Base-by-base conservation (phyloP, 2,113 vertebrate genomes). In the Coptodon bakossiorum region DNA sequence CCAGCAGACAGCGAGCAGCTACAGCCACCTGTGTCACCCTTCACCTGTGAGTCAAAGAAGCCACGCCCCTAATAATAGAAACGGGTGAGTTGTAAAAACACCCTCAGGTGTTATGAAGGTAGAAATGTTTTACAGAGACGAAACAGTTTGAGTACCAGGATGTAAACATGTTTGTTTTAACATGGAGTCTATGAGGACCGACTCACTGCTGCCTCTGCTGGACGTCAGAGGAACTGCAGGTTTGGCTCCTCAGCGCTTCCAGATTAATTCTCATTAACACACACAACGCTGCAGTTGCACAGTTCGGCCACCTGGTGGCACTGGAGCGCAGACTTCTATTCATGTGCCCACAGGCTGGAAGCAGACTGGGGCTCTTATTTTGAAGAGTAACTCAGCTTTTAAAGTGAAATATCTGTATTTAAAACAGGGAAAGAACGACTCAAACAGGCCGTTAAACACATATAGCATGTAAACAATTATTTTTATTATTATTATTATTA, bases 241-340 rank as follows among this genome's bases (percentile, higher is more conserved):
- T 40, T 13, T 68, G 63, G 11, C n/a, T 19, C 11, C 16, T 71
- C 0, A 3, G 36, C 0, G 36, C n/a, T 24, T 43, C n/a, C 66
- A 71, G n/a, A 43, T 71, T 43, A 71, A 43, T 16, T n/a, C 36
- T 14, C 2, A 71, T 43, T 43, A 73, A 27, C 13, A 5, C 36
- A 40, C 38, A 1, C 68, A 7, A 4, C 1, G 31, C 27, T 68
- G 84, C 76, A 61, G 85, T 63, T 10, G 3, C 71, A 1, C 1
- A 1, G 2, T 0, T 5, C 6, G 2, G 9, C 54, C 90, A 81
- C 53, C 0, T 43, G 88, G 24, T 34, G 80, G 7, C n/a, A 24
- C 29, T 38, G 27, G 43, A 76, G 16, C 24, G 19, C 43, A 76
- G 40, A 29, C 40, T 11, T 5, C 3, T 76, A 7, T 76, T 50